phyloP scores from a whole-genome alignment of 2,113 vertebrate species.

The Melanotaenia duboulayi region DNA sequence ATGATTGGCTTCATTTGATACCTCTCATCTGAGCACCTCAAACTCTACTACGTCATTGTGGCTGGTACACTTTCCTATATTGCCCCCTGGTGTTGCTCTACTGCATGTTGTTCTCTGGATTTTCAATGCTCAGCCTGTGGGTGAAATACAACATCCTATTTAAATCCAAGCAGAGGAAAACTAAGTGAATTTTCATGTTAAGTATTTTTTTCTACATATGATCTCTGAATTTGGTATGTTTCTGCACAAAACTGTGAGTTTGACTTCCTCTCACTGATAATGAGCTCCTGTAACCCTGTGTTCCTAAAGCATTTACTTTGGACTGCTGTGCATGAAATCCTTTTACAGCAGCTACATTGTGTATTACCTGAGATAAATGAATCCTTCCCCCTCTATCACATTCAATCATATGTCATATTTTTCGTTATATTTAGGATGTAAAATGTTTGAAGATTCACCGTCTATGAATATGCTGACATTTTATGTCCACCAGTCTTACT shows the following conservation, averaged over 20 bases:
- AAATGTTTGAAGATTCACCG: slow-evolving; percentile 21
- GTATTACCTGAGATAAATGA: slow-evolving; percentile 24
- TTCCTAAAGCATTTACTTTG: slow-evolving; percentile 32
- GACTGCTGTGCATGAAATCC: slow-evolving; percentile 25
- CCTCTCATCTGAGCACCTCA: slow-evolving; percentile 38
- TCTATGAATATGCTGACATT: slow-evolving; percentile 21
- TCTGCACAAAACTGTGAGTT: slow-evolving; percentile 55
- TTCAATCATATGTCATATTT: slow-evolving; percentile 22
- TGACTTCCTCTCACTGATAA: slow-evolving; percentile 41
- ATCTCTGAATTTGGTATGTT: slow-evolving; percentile 24
- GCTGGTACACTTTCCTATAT: slow-evolving; percentile 52
- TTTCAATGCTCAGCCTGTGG: slow-evolving; percentile 10
- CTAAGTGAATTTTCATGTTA: slow-evolving; percentile 7
- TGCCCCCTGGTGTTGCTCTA: slow-evolving; percentile 63
- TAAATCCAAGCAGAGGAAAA: slow-evolving; percentile 9
- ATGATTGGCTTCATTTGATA: slow-evolving; percentile 27
- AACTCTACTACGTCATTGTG: slow-evolving; percentile 25
- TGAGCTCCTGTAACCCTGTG: slow-evolving; percentile 46
- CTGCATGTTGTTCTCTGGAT: slow-evolving; percentile 37
- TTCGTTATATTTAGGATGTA: slow-evolving; percentile 31
- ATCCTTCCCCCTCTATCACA: not conserved
- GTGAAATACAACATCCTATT: slow-evolving; percentile 15
- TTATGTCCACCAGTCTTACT: slow-evolving; percentile 21
- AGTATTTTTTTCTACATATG: slow-evolving; percentile 2
- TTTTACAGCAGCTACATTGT: slow-evolving; percentile 31